Evolutionary conservation across 2,797 vertebrate genomes (phyloP).

Genomic region (Anomalospiza imberbis): DNA sequence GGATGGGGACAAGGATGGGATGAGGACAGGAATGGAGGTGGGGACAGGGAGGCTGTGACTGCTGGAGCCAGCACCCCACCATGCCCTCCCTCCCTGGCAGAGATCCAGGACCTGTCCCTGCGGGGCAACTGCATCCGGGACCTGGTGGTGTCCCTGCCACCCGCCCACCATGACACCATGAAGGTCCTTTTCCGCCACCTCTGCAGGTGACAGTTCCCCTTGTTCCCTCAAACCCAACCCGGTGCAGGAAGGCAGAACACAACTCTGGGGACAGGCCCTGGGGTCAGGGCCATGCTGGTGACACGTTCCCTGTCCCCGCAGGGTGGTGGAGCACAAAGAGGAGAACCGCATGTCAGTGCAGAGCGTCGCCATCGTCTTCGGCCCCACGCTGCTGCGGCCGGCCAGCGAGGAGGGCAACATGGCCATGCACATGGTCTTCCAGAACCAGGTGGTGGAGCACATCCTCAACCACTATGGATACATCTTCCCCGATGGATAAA

Average conservation of each 20-base stretch:
- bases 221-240: neutral
- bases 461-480: conserved; percentile 82
- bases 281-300: fast-evolving
- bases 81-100: conserved; percentile 49
- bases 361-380: conserved; percentile 91
- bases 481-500: conserved; percentile 77
- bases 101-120: conserved; percentile 74
- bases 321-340: conserved; percentile 82
- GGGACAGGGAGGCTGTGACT: neutral
- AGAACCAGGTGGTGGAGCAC: conserved; percentile 94
- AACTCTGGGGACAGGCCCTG: neutral
- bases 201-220: conserved; percentile 77
- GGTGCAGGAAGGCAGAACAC: neutral
- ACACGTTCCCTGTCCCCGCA: neutral
- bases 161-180: conserved; percentile 88
- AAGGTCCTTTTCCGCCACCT: conserved; percentile 87
- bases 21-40: too few species aligned
- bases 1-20: too few species aligned
- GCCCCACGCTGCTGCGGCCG: conserved; percentile 88
- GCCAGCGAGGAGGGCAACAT: conserved; percentile 84
- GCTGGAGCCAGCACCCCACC: fast-evolving
- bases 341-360: conserved; percentile 92
- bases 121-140: conserved; percentile 80
- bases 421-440: conserved; percentile 92
- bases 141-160: conserved; percentile 81